Evolutionary conservation across 2,113 vertebrate species (phyloP).

Genomic region (Hypomesus transpacificus): DNA sequence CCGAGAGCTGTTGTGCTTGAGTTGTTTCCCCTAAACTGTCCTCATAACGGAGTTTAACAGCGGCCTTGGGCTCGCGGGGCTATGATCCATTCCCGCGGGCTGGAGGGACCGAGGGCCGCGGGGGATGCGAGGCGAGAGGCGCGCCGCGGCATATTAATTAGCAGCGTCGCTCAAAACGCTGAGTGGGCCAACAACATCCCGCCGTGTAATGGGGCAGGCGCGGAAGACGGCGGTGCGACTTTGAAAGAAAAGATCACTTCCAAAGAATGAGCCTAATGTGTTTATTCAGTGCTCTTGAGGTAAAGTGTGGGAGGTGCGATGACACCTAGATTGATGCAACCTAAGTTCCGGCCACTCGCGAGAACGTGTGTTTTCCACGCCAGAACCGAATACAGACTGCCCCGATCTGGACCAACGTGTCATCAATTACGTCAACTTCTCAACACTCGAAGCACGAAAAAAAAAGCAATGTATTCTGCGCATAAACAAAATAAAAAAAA

Average conservation of each 20-base stretch:
- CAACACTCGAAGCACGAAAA: background rate
- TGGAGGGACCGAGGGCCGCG: background rate
- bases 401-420: no score
- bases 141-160: conserved; percentile 1
- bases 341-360: no score
- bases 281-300: no score
- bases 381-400: no score
- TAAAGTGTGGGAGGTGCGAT: no score
- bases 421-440: background rate
- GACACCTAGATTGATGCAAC: no score
- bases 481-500: background rate
- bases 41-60: background rate
- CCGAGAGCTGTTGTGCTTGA: background rate
- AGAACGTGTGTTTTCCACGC: no score
- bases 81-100: background rate
- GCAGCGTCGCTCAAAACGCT: background rate
- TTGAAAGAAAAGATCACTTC: no score
- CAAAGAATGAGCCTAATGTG: no score
- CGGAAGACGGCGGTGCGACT: no score
- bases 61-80: conserved; percentile 4
- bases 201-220: no score
- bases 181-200: background rate
- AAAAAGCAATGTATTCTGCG: background rate
- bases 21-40: background rate
- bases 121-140: no score